Conservation (phyloP, 2,113 vertebrate genomes). For the Cygnus atratus region DNA sequence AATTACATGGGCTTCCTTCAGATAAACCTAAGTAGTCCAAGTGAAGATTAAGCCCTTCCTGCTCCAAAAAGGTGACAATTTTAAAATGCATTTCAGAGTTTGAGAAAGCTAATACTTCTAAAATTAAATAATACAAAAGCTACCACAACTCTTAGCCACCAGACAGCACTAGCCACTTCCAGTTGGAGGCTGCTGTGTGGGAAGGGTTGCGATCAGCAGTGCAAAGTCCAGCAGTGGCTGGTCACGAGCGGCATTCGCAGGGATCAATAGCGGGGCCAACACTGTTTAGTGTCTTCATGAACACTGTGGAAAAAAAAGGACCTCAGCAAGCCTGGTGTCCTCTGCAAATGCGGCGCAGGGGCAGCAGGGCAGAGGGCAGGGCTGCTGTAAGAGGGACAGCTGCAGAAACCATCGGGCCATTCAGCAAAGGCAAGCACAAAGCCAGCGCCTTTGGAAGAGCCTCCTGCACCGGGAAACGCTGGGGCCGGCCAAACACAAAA, state of each 20-base stretch:
- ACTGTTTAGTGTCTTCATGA: background rate
- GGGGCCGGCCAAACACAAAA: background rate
- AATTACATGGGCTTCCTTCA: background rate
- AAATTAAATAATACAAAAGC: background rate
- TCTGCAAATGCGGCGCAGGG: fast-evolving
- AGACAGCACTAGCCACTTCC: background rate
- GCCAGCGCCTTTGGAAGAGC: fast-evolving
- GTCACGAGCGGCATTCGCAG: background rate
- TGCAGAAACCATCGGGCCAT: background rate
- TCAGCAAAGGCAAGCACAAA: fast-evolving
- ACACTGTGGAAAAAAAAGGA: background rate
- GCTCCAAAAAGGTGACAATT: background rate
- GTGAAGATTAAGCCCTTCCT: background rate
- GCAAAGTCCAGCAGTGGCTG: background rate
- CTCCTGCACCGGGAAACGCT: background rate
- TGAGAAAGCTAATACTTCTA: background rate
- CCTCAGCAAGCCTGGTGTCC: background rate
- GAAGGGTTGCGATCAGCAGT: background rate
- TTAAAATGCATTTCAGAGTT: background rate
- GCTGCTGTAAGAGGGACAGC: background rate
- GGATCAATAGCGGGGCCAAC: background rate
- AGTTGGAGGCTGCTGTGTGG: background rate
- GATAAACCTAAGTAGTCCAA: background rate
- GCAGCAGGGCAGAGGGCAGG: fast-evolving
- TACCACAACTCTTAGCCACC: background rate